These are phyloP conservation scores for Rhinopithecus roxellana DNA, from an alignment of 2,113 vertebrate species.

Conservation along the genomic window DNA sequence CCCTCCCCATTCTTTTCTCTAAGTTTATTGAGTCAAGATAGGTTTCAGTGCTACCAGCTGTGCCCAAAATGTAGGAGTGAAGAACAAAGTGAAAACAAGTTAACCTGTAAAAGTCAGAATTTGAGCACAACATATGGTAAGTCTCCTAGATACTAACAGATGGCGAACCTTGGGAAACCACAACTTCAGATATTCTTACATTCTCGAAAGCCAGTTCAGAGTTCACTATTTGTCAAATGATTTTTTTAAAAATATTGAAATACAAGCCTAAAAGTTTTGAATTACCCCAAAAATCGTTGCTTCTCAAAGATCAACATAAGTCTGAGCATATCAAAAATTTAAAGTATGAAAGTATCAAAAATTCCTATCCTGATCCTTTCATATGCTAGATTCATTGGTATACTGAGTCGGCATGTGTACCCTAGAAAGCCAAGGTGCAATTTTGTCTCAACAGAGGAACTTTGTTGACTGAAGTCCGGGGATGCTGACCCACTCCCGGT, in stretches of 20 bases:
- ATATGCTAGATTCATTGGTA: slow-evolving; percentile 65
- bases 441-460: slow-evolving; percentile 33
- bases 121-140: background rate
- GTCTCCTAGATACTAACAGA: slow-evolving; percentile 60
- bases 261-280: slow-evolving; percentile 29
- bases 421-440: slow-evolving; percentile 39
- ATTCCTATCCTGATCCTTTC: slow-evolving; percentile 36
- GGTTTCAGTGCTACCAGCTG: slow-evolving; percentile 25
- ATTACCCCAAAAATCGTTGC: slow-evolving; percentile 41
- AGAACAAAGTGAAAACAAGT: slow-evolving; percentile 62
- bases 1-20: background rate
- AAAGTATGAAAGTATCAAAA: slow-evolving; percentile 41
- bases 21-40: background rate
- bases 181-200: slow-evolving; percentile 54
- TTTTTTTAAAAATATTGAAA: background rate
- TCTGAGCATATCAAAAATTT: slow-evolving; percentile 25
- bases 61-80: slow-evolving; percentile 40
- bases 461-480: background rate
- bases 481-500: slow-evolving; percentile 62
- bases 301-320: slow-evolving; percentile 49
- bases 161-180: slow-evolving; percentile 33
- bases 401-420: slow-evolving; percentile 10
- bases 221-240: slow-evolving; percentile 20
- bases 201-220: slow-evolving; percentile 52
- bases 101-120: slow-evolving; percentile 54